A percentile compares a stretch with the other conserved stretches of the same genome.
Evolutionary conservation across 2,888 invertebrate genomes (phyloP).

Genomic region (Limulus polyphemus): DNA sequence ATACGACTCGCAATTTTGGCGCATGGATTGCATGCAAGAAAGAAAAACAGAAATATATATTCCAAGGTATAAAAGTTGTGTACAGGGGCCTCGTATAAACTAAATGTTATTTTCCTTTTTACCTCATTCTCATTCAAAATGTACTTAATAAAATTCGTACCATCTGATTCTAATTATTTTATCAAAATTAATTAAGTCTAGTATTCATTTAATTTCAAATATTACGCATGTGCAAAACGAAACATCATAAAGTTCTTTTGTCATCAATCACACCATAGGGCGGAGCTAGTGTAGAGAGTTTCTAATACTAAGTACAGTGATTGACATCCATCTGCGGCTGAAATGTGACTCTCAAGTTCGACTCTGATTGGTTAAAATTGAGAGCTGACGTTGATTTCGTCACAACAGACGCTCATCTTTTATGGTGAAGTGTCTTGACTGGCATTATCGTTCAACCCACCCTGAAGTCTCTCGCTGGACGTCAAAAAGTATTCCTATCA

Average conservation of each 20-base stretch:
- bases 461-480: slow-evolving; percentile 27
- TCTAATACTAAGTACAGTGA: slow-evolving; percentile 23
- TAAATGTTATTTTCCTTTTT: too few relatives aligned
- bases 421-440: slow-evolving; percentile 28
- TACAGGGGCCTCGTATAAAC: too few relatives aligned
- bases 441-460: slow-evolving; percentile 29
- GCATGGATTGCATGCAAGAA: too few relatives aligned
- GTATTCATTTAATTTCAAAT: too few relatives aligned
- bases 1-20: too few relatives aligned
- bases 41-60: too few relatives aligned
- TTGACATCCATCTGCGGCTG: slow-evolving; percentile 26
- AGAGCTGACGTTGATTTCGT: slow-evolving; percentile 24
- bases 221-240: too few relatives aligned
- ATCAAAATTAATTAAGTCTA: too few relatives aligned
- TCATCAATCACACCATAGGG: slow-evolving; percentile 22
- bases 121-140: too few relatives aligned
- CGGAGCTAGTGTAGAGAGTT: slow-evolving; percentile 15
- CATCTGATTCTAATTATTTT: too few relatives aligned
- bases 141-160: too few relatives aligned
- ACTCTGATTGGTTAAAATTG: slow-evolving; percentile 16
- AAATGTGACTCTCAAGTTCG: slow-evolving; percentile 14
- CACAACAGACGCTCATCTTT: slow-evolving; percentile 28
- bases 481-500: slow-evolving; percentile 28
- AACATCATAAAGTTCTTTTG: neutral
- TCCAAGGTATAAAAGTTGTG: too few relatives aligned